Evolutionary conservation across 2,797 vertebrate genomes (phyloP), one percentile per base, ranked within the genome.

Genomic region (Champsocephalus gunnari): DNA sequence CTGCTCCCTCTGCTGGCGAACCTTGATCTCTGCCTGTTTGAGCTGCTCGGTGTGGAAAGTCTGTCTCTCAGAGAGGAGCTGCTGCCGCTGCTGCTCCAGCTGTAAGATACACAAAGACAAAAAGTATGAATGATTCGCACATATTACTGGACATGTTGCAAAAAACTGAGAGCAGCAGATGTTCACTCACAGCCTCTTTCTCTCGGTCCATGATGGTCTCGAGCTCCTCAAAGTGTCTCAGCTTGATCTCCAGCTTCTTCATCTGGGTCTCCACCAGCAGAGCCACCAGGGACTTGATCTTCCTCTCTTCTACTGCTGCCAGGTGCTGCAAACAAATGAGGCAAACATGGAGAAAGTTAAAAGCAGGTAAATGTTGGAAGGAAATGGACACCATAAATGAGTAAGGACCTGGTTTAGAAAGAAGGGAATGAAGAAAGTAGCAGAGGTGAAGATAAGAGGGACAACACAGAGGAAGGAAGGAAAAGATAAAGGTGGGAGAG

Each of bases 191-290:
- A 32, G 98, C 98, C 85, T 99, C 98, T 17, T 99, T 99, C 81
- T 99, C 98, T 3, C 98, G 90, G 91, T 99, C 98, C 98, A 99
- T 99, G 77, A 99, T 99, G 79, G 98, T 99, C 90, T 99, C 98
- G 85, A 99, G 87, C 88, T 99, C 98, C 89, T 99, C 98, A 75
- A 99, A 99, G 84, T 99, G 98, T 70, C 98, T 95, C 66, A 99
- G 95, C 79, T 99, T 99, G 75, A 99, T 99, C 94, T 99, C 98
- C 86, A 99, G 86, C 83, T 99, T 99, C 94, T 99, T 99, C 98
- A 99, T 99, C 88, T 99, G 98, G 0, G 98, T 99, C 87, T 99
- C 98, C 81, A 99, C 98, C 90, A 99, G 87, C 41, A 99, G 94
- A 19, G 98, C 98, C 3, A 99, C 98, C 55, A 99, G 89, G 60